Conservation (phyloP, 2,113 vertebrate genomes). For the Stegastes partitus region DNA sequence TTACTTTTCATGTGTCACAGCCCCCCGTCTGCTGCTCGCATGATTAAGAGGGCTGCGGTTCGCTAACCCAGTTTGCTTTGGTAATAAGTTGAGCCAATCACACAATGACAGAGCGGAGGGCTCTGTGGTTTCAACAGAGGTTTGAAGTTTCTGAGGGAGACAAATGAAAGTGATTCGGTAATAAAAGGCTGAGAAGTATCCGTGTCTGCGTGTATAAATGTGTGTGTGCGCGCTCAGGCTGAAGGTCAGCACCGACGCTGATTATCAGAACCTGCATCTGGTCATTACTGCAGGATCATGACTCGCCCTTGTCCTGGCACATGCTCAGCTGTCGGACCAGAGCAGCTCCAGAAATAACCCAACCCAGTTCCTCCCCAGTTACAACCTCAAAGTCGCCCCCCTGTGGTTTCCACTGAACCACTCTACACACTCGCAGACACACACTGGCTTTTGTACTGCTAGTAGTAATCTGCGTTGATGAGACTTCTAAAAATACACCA, state of each 20-base stretch:
- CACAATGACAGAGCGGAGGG: conserved; percentile 54
- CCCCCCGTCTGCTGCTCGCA: conserved; percentile 15
- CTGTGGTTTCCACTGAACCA: conserved; percentile 24
- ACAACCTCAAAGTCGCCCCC: conserved; percentile 70
- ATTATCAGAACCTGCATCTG: conserved; percentile 50
- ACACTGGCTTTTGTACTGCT: conserved; percentile 26
- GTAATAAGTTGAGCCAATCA: conserved; percentile 55
- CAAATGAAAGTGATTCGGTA: conserved; percentile 31
- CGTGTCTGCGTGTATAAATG: not conserved
- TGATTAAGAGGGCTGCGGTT: conserved; percentile 44
- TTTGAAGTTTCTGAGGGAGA: conserved; percentile 25
- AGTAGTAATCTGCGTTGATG: conserved; percentile 54
- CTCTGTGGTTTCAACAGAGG: conserved; percentile 27
- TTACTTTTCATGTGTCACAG: conserved; percentile 19
- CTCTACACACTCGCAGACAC: conserved; percentile 6
- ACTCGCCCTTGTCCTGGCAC: conserved; percentile 69
- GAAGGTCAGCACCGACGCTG: conserved; percentile 58
- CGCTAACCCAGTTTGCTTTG: conserved; percentile 58
- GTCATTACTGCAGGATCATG: conserved; percentile 13
- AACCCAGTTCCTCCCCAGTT: conserved; percentile 71
- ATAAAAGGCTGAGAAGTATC: not conserved
- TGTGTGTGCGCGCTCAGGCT: conserved; percentile 1
- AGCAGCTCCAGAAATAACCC: conserved; percentile 68
- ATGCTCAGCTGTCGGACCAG: conserved; percentile 79
- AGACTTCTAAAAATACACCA: conserved; percentile 44